Evolutionary conservation across 2,888 invertebrate genomes (phyloP), one percentile per base, ranked within the genome.

Genomic region (Xanthia togata): DNA sequence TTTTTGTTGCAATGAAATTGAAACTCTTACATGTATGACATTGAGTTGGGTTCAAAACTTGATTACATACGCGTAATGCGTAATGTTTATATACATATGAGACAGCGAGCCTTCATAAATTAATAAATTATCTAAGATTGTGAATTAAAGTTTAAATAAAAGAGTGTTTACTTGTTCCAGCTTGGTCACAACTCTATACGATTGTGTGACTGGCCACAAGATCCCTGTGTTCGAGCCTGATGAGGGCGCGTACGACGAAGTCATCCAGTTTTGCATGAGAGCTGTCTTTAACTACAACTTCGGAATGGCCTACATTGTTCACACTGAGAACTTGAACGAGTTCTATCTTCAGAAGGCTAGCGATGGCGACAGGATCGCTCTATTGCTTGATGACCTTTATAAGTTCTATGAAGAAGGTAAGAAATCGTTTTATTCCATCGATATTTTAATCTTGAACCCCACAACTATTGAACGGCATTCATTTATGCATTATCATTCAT

Each of bases 101-200:
- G 20, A 50, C 8, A 50, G 20, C 6, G 20, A 44, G 12, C 12
- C 12, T 31, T 65, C 26, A 31, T 65, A 44, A 26, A 44, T 4
- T 12, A 44, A 64, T 17, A 8, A 35, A 35, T 35, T 4, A 47
- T n/a, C 31, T 17, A 63, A 23, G 2, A 38, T 47, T 14, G 20
- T 17, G 47, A 71, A 47, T 72, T 4, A 6, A 11, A 50, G 11
- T 9, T 31, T 9, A 38, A 55, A 70, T 17, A 38, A 47, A 78
- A 31, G 11, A 26, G 20, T 17, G 3, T 38, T 17, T n/a, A n/a
- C n/a, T 82, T 55, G 83, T 95, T 96, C 3, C 92, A 98, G 98
- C 80, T 93, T 98, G 82, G 95, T 97, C 74, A 97, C 98, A 74
- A 97, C 97, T 4, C 93, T 98, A 5, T 98, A 98, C 89, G 97